phyloP scores from a whole-genome alignment of 2,113 vertebrate species.

The Bubo scandiacus region DNA sequence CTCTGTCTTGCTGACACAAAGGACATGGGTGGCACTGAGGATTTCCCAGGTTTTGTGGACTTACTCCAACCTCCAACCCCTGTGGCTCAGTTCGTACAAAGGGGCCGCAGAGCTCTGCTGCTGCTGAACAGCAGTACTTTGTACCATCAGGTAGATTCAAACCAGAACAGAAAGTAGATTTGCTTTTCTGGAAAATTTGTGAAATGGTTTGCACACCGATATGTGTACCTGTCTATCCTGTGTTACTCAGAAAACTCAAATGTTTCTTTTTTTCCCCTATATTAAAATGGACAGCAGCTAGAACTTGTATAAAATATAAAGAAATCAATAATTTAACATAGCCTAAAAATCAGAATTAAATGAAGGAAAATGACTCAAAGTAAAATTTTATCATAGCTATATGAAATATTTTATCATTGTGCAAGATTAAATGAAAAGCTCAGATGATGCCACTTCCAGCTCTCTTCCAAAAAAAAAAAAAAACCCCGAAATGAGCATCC shows the following conservation, averaged over 20 bases:
- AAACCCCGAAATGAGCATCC: neutral
- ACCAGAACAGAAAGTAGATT: neutral
- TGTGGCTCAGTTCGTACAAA: accelerated
- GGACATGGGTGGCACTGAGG: accelerated
- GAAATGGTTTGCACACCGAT: neutral
- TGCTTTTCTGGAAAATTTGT: neutral
- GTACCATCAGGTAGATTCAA: neutral
- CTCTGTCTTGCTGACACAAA: neutral
- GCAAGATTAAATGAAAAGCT: neutral
- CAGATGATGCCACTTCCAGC: neutral
- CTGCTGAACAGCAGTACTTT: accelerated
- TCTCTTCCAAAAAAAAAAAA: no score
- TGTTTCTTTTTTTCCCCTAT: neutral
- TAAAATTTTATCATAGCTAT: neutral
- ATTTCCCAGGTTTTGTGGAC: neutral
- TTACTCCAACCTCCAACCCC: neutral
- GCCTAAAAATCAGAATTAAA: neutral
- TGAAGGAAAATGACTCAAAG: neutral
- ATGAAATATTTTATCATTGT: neutral
- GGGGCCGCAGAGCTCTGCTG: neutral
- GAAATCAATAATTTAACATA: neutral
- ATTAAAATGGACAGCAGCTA: neutral
- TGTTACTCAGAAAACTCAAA: neutral
- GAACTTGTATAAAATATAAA: neutral
- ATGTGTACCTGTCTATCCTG: neutral